Evolutionary conservation across 2,797 vertebrate species (phyloP), one percentile per base, ranked within the genome.

Genomic region (Falco peregrinus): DNA sequence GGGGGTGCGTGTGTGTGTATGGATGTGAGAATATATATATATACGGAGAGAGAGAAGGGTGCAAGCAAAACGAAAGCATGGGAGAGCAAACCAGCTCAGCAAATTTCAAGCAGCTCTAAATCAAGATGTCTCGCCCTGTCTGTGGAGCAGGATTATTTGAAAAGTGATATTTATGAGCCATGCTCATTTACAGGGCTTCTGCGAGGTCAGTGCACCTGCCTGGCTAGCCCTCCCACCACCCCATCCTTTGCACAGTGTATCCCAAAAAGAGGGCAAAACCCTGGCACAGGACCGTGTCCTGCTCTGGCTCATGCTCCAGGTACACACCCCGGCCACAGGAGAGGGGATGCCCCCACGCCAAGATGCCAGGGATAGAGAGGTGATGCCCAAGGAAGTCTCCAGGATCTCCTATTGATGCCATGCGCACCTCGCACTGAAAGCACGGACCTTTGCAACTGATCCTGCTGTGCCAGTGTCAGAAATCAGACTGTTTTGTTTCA

Each of bases 261-360:
- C 51, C 85, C 15, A 2, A 71, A 83, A 95, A 80, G 60, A 93
- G 68, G 70, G n/a, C 89, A 90, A 53, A 11, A 93, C 67, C 9
- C 76, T 56, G 57, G 64, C 74, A 74, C 26, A 28, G 51, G 80
- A 93, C 48, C 39, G 8, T 0, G 3, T 28, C 54, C 69, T 6
- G 6, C 79, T 86, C 59, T 24, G 63, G 43, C 19, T 87, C 77
- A 87, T 0, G 0, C 0, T 0, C 22, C 0, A 2, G 21, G 63
- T 20, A 41, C 1, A 0, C 51, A 67, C 41, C 74, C 43, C 47
- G 41, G 16, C 9, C n/a, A 22, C 78, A 53, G 56, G 9, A 65
- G 14, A 70, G 6, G 17, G 43, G 41, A 43, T 59, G 28, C 6
- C 51, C 35, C 19, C 33, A 51, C 12, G 28, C n/a, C 11, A 6